Evolutionary conservation across 1,140 invertebrate species (phyloP).

Genomic region (Papilio polytes): DNA sequence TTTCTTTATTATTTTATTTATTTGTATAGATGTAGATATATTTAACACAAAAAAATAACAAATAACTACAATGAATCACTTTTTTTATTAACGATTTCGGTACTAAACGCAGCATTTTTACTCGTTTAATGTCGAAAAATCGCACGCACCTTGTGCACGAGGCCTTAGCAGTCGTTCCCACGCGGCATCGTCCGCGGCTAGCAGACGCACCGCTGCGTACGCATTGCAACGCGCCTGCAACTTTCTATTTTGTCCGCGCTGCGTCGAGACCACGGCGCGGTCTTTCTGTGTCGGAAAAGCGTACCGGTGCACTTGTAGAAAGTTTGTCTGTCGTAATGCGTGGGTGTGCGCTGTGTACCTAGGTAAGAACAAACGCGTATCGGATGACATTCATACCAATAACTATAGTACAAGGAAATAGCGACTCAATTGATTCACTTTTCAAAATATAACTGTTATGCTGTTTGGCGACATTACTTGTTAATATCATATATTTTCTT

Average conservation of each 20-base stretch:
- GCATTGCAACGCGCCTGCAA: slow-evolving; percentile 60
- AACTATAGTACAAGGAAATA: too few species aligned
- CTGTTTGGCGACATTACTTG: too few species aligned
- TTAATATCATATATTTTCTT: too few species aligned
- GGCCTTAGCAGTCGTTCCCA: slow-evolving; percentile 2
- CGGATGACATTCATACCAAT: not conserved
- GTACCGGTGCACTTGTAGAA: slow-evolving; percentile 54
- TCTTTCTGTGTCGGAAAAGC: slow-evolving; percentile 53
- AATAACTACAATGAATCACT: too few species aligned
- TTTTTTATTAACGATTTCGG: too few species aligned
- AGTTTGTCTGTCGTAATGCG: slow-evolving; percentile 59
- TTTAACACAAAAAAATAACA: too few species aligned
- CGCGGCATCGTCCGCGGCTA: slow-evolving; percentile 38
- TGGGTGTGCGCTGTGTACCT: slow-evolving; percentile 15
- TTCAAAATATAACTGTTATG: too few species aligned
- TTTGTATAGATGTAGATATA: too few species aligned
- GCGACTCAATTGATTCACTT: too few species aligned
- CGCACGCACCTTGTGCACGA: not conserved
- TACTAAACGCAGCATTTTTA: too few species aligned
- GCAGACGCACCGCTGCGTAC: slow-evolving; percentile 48
- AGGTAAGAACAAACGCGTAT: not conserved
- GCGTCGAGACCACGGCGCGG: slow-evolving; percentile 27
- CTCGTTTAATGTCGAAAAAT: not conserved
- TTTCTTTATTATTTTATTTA: too few species aligned
- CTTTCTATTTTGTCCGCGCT: slow-evolving; percentile 67